Percentiles rank a stretch among this genome's conserved stretches.
Evolutionary conservation across 2,113 vertebrate species (phyloP).

Genomic region (Rattus rattus): DNA sequence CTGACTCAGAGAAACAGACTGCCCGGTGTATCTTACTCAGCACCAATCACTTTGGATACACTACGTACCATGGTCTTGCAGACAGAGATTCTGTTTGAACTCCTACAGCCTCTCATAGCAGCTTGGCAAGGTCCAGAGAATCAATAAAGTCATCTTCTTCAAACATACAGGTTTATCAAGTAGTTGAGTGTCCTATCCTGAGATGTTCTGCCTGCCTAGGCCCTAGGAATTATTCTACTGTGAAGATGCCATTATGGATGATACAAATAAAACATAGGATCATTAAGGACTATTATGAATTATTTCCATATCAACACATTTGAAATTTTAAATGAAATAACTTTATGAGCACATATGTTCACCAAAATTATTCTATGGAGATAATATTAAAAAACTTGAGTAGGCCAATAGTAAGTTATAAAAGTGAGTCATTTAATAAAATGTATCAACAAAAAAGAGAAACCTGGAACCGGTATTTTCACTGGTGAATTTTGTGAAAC

Average conservation of each 20-base stretch:
- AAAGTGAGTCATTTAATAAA: slow-evolving; percentile 11
- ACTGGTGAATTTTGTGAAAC: not conserved
- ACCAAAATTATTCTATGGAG: not conserved
- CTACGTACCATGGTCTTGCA: not conserved
- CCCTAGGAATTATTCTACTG: not conserved
- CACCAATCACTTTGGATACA: not conserved
- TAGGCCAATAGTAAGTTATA: not conserved
- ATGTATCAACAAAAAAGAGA: not conserved
- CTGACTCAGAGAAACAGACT: not conserved
- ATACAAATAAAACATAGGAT: not conserved
- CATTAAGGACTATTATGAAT: not conserved
- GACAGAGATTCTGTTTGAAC: not conserved
- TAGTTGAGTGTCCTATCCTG: not conserved
- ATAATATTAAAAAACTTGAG: not conserved
- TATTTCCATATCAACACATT: not conserved
- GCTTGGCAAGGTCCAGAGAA: not conserved
- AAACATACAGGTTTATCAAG: not conserved
- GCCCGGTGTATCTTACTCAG: not conserved
- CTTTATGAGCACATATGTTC: not conserved
- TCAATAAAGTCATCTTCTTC: not conserved
- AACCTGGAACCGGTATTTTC: not conserved
- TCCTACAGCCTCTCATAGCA: not conserved
- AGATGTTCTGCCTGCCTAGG: not conserved
- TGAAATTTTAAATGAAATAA: not conserved
- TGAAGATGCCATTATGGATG: not conserved